Conservation (phyloP, 2,113 vertebrate genomes). For the Cavia aperea region DNA sequence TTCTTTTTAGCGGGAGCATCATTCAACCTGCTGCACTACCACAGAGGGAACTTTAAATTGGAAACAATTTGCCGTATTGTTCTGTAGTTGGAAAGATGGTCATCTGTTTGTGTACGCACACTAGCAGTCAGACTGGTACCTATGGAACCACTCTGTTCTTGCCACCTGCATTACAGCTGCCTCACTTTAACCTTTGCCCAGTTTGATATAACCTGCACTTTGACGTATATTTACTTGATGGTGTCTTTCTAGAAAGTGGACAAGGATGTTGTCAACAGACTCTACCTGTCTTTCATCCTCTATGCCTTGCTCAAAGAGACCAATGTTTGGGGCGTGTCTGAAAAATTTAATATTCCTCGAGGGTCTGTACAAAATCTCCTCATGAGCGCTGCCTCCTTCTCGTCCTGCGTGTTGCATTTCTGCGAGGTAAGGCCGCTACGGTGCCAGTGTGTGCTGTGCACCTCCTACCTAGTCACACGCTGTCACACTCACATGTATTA, state of each 20-base stretch:
- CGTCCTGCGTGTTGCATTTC: constrained; percentile 91
- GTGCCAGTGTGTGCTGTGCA: not conserved
- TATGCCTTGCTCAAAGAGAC: constrained; percentile 86
- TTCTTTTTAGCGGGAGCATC: not conserved
- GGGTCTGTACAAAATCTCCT: constrained; percentile 91
- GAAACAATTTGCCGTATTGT: not conserved
- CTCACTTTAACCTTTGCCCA: not conserved
- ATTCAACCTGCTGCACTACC: not conserved
- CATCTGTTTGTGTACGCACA: not conserved
- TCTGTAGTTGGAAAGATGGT: not conserved
- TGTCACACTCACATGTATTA: not conserved
- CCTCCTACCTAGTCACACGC: not conserved
- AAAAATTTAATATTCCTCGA: constrained; percentile 86
- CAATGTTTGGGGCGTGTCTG: constrained; percentile 86
- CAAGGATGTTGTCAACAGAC: constrained; percentile 76
- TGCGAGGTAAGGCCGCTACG: constrained; percentile 82
- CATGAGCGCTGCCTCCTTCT: constrained; percentile 86
- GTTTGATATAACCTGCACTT: not conserved
- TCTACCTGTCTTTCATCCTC: constrained; percentile 91
- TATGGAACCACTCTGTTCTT: not conserved
- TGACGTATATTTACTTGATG: constrained; percentile 35
- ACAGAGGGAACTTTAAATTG: not conserved
- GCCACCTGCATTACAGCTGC: not conserved
- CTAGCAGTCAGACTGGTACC: not conserved
- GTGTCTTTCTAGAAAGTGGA: constrained; percentile 80